These are phyloP conservation scores for Neosilurus hyrtlii DNA, from an alignment of 2,797 vertebrate species.

Conservation along the genomic window DNA sequence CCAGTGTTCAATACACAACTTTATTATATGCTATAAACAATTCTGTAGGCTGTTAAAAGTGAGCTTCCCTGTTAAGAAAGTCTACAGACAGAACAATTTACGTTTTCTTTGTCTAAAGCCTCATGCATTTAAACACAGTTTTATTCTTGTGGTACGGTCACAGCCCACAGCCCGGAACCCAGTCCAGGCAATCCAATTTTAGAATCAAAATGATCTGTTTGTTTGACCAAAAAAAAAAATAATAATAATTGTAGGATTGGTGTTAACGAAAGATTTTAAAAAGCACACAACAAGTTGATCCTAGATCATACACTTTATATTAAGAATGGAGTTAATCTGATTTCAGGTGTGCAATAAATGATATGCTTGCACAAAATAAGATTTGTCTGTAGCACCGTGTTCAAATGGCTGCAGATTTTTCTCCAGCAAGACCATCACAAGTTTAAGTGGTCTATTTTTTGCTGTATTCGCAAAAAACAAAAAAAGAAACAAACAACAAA, in stretches of 20 bases:
- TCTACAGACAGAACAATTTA: not conserved
- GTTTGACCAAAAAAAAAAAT: not conserved
- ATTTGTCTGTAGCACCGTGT: not conserved
- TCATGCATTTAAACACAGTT: not conserved
- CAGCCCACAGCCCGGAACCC: not conserved
- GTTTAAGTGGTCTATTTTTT: not conserved
- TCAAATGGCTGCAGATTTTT: not conserved
- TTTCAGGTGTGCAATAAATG: not conserved
- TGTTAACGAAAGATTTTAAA: not conserved
- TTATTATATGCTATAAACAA: not conserved
- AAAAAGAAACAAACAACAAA: not conserved
- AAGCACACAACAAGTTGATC: not conserved
- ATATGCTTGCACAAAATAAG: not conserved
- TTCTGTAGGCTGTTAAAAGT: not conserved
- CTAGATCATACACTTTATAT: not conserved
- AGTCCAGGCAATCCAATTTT: not conserved
- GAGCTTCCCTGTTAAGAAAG: not conserved
- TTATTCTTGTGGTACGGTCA: not conserved
- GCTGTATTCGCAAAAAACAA: not conserved
- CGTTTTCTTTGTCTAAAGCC: not conserved
- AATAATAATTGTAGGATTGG: not conserved
- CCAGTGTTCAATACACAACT: not conserved
- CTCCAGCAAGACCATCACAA: not conserved
- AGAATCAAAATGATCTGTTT: not conserved
- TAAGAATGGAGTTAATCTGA: not conserved